phyloP scores from a whole-genome alignment of 1,140 invertebrate genomes.

The Drosophila triauraria region DNA sequence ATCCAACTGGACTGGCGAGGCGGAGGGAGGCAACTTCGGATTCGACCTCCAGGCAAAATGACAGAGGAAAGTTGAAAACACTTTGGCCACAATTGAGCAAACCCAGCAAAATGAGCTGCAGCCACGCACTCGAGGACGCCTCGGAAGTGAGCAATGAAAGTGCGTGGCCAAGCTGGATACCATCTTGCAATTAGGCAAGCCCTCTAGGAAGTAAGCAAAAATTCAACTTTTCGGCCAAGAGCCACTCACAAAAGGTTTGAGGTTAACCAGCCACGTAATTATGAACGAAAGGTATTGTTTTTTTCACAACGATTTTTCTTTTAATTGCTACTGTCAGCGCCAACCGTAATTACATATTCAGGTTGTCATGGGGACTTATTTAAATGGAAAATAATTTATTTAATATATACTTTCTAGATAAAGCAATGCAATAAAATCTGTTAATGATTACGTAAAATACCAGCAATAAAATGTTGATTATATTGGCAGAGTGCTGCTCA shows the following conservation, averaged over 20 bases:
- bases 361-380: not conserved
- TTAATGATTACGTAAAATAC: not conserved
- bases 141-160: conserved; percentile 66
- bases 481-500: too few species aligned
- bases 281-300: not conserved
- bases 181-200: conserved; percentile 57
- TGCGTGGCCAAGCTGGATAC: conserved; percentile 46
- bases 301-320: not conserved
- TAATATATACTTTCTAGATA: not conserved
- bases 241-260: not conserved
- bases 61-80: conserved; percentile 63
- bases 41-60: conserved; percentile 47
- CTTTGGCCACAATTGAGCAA: conserved; percentile 70
- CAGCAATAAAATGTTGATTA: not conserved
- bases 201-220: conserved; percentile 21
- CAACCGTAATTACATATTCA: not conserved
- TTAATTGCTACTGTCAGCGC: not conserved
- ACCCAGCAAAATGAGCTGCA: conserved; percentile 51
- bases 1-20: conserved; percentile 40
- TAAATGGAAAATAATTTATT: not conserved
- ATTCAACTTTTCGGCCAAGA: conserved; percentile 3
- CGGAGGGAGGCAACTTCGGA: conserved; percentile 29
- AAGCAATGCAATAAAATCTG: not conserved
- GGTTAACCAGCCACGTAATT: not conserved
- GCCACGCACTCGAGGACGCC: conserved; percentile 26